A percentile compares a stretch with the other conserved stretches of the same genome.
Conservation (phyloP, 2,888 invertebrate genomes). For the Sphaeridia pumilis region DNA sequence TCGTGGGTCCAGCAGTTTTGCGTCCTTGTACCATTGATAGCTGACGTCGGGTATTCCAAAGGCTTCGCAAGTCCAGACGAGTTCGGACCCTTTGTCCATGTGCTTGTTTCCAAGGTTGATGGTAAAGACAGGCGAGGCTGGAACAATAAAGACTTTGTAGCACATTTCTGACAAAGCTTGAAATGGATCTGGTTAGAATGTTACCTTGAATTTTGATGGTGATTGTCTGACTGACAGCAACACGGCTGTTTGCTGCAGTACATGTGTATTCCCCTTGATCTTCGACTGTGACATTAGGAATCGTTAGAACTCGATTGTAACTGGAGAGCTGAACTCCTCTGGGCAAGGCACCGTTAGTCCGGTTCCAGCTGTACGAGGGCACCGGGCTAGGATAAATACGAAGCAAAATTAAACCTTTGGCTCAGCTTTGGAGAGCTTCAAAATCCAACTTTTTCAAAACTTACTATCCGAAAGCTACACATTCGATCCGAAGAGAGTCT, state of each 20-base stretch:
- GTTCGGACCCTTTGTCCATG: conserved; percentile 68
- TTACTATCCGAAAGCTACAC: conserved; percentile 89
- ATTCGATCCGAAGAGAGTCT: conserved; percentile 80
- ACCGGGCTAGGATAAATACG: conserved; percentile 58
- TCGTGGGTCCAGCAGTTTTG: conserved; percentile 49
- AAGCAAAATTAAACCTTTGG: too few relatives aligned
- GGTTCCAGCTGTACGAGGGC: conserved; percentile 86
- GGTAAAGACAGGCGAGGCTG: conserved; percentile 77
- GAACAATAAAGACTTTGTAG: conserved; percentile 27
- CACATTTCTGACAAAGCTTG: too few relatives aligned
- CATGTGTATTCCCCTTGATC: conserved; percentile 91
- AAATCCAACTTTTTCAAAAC: too few relatives aligned
- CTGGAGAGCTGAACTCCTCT: conserved; percentile 58
- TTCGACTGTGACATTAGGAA: conserved; percentile 75
- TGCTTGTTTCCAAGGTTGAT: conserved; percentile 77
- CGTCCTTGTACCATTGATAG: conserved; percentile 82
- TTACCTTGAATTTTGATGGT: conserved; percentile 64
- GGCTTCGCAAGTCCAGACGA: conserved; percentile 86
- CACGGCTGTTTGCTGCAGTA: conserved; percentile 66
- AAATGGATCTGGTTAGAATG: too few relatives aligned
- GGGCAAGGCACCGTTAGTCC: conserved; percentile 60
- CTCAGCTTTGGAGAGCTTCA: too few relatives aligned
- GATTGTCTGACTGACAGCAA: conserved; percentile 62
- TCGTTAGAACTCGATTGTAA: conserved; percentile 72
- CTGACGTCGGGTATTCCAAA: conserved; percentile 88